Evolutionary conservation across 2,113 vertebrate species (phyloP), one percentile per base, ranked within the genome.

Genomic region (Coptodon rendalli): DNA sequence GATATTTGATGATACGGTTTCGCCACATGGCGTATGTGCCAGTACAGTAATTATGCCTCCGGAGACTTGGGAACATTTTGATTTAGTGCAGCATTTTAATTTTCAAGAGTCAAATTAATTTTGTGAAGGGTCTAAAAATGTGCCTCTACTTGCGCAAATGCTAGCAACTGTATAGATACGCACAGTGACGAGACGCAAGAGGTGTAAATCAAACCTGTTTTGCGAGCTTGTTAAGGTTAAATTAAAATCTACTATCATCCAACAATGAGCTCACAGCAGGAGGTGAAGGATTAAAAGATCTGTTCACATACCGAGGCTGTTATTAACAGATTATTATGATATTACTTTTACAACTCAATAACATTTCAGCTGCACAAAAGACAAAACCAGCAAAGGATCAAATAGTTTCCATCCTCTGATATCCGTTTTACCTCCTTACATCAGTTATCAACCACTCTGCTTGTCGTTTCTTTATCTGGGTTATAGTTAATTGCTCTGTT

Each of bases 401-500:
- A 48, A 66, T 14, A n/a, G 54, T 86, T 82, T 88, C 31, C 36
- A 9, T 29, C 3, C 29, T 78, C 10, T 86, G 48, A 78, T 40
- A 68, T 87, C 71, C 11, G 61, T 82, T 54, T 85, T 48, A 61
- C 8, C 24, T 14, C 27, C 19, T 78, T 17, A 6, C 31, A 52
- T 53, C 9, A 63, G 10, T 7, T 63, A 45, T 59, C 40, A 2
- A 38, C 53, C 45, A 9, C 48, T 63, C 61, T 68, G 59, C 56
- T 84, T 66, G 66, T 56, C 5, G 7, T 71, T 66, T 80, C 48
- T 76, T 88, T 90, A 93, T 93, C 90, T 91, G 87, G 92, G 89
- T 93, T 92, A 80, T 83, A 78, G 17, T 85, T 91, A 92, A 92
- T 91, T 89, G 86, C 63, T 80, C 57, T 82, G 82, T 84, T 88